Percentiles rank a stretch among this genome's conserved stretches.
Conservation (phyloP, 2,113 vertebrate species). For the Lophochroa leadbeateri region DNA sequence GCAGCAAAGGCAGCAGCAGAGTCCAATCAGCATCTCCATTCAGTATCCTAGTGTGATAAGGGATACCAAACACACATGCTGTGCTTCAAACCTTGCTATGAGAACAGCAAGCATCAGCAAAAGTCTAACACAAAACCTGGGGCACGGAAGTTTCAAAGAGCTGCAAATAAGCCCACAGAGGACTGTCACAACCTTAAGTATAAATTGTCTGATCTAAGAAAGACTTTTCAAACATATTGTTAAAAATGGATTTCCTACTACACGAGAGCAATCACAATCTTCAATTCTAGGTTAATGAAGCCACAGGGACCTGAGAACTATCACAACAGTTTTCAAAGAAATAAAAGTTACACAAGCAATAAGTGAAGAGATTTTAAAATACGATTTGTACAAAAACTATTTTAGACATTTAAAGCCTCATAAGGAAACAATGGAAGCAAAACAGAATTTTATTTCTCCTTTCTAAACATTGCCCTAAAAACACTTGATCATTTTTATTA, state of each 20-base stretch:
- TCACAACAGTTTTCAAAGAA: background rate
- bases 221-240: background rate
- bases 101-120: background rate
- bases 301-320: background rate
- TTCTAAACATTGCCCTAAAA: background rate
- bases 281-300: background rate
- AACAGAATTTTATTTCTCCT: background rate
- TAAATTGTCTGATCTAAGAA: background rate
- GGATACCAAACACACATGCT: background rate
- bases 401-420: background rate
- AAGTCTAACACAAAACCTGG: background rate
- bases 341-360: background rate
- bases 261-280: background rate
- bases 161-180: background rate
- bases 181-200: background rate
- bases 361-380: background rate
- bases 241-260: background rate
- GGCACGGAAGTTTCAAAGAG: background rate
- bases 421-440: background rate
- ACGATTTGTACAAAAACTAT: background rate
- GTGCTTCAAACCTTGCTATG: background rate
- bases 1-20: background rate
- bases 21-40: background rate
- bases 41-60: background rate
- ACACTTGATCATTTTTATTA: background rate